phyloP scores from a whole-genome alignment of 2,797 vertebrate species.

The Denticeps clupeoides region DNA sequence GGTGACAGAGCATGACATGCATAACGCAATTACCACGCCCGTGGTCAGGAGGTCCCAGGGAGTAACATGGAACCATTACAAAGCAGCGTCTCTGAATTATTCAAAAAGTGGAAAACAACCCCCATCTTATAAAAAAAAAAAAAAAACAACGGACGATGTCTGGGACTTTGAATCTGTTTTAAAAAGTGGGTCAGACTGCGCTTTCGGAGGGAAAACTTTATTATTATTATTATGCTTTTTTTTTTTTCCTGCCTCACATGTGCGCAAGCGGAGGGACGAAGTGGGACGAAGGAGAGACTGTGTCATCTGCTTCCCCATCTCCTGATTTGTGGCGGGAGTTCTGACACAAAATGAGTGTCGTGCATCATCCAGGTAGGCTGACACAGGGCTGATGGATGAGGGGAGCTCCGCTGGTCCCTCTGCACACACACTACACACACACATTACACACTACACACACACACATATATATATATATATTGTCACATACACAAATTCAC shows the following conservation, averaged over 20 bases:
- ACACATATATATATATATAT: not conserved
- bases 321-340: conserved; percentile 41
- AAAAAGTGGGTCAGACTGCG: conserved; percentile 13
- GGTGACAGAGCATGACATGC: not conserved
- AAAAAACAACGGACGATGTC: conserved; percentile 17
- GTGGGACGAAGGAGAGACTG: not conserved
- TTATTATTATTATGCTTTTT: too few species aligned
- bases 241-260: conserved; percentile 6
- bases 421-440: conserved; percentile 21
- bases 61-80: too few species aligned
- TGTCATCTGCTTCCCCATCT: conserved; percentile 30
- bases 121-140: not conserved
- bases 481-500: not conserved
- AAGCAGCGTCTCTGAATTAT: too few species aligned
- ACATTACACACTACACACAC: conserved; percentile 23
- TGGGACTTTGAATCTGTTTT: conserved; percentile 7
- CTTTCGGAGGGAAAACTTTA: too few species aligned
- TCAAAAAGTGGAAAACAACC: too few species aligned
- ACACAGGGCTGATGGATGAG: conserved; percentile 41
- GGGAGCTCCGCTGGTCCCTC: conserved; percentile 21
- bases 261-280: not conserved
- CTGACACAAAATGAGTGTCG: conserved; percentile 43
- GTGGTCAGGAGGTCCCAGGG: too few species aligned
- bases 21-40: conserved; percentile 16
- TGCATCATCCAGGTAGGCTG: conserved; percentile 36